Base-by-base conservation (phyloP, 2,888 invertebrate genomes). In the Epistrophe eligans region DNA sequence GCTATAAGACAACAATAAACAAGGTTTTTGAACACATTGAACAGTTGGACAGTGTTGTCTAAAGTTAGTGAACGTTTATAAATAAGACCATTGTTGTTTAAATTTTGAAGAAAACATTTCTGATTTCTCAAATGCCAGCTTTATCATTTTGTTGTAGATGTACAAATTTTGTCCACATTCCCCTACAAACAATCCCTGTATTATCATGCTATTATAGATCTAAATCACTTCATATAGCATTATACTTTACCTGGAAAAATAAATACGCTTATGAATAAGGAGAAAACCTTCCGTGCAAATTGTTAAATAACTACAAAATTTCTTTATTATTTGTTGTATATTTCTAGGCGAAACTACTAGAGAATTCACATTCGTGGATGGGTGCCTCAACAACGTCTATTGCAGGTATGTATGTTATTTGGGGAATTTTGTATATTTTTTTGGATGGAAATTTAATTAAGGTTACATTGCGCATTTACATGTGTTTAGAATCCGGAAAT, bases 321-420 rank as follows among this genome's bases (percentile, higher is more conserved):
- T 62, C 52, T 87, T 90, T 90, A 89, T 90, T 91, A 24, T 24
- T 91, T 92, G 90, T 93, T 91, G 91, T 91, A 93, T 91, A 94
- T 92, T 95, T 95, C 89, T 96, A 98, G 98, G 98, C 98, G 91
- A 97, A 98, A 94, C 95, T 98, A 94, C 94, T 98, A 94, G 98
- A 98, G 93, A 97, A 96, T 90, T 97, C 97, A 89, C 97, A 98
- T 93, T 97, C 97, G 92, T 98, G 98, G 98, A 96, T 98, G 93
- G 97, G 97, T 90, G 96, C 97, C 90, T 96, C 97, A 89, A 97
- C 97, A 87, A 97, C 97, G 87, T 96, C 97, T 91, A 96, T 97
- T 94, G 96, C 97, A 95, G 97, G 97, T 98, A 96, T 95, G 97
- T 98, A 96, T 95, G 97, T 91, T 40, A 74, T 66, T 64, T 79